A percentile compares a stretch with the other conserved stretches of the same genome.
These are phyloP conservation scores for Dascillus cervinus DNA, from an alignment of 2,888 invertebrate species.

Conservation along the genomic window DNA sequence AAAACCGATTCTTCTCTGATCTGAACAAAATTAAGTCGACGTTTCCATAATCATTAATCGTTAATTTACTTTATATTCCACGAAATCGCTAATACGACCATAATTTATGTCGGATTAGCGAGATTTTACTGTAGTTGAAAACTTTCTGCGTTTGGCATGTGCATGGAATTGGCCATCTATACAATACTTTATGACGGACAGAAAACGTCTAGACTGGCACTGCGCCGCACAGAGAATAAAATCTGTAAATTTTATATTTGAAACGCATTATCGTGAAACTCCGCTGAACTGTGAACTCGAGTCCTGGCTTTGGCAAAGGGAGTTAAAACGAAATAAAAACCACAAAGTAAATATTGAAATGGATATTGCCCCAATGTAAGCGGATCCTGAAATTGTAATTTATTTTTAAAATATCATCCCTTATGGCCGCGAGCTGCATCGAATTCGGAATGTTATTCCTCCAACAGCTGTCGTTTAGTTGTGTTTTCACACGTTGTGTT, in stretches of 20 bases:
- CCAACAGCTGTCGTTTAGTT: slow-evolving; percentile 31
- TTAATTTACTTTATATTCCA: no score
- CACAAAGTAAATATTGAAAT: slow-evolving; percentile 27
- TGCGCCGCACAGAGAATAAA: no score
- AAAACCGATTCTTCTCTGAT: no score
- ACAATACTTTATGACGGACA: no score
- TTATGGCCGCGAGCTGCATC: slow-evolving; percentile 21
- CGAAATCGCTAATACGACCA: no score
- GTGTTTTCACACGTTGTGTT: slow-evolving; percentile 36
- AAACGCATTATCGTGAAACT: slow-evolving; percentile 18
- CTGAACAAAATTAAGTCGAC: no score
- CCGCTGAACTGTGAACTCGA: slow-evolving; percentile 18
- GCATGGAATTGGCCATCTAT: no score
- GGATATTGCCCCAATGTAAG: slow-evolving; percentile 25
- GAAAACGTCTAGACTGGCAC: no score
- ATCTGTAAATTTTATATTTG: slow-evolving; percentile 20
- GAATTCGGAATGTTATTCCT: slow-evolving; percentile 27
- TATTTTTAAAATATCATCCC: slow-evolving; percentile 32
- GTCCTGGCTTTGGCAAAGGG: slow-evolving; percentile 15
- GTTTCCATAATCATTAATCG: no score
- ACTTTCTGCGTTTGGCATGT: no score
- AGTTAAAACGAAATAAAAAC: slow-evolving; percentile 18
- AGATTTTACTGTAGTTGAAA: no score
- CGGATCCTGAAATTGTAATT: slow-evolving; percentile 27
- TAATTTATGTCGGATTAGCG: no score